A percentile compares a stretch with the other conserved stretches of the same genome.
phyloP scores from a whole-genome alignment of 1,140 invertebrate genomes.

The Eurosta solidaginis region DNA sequence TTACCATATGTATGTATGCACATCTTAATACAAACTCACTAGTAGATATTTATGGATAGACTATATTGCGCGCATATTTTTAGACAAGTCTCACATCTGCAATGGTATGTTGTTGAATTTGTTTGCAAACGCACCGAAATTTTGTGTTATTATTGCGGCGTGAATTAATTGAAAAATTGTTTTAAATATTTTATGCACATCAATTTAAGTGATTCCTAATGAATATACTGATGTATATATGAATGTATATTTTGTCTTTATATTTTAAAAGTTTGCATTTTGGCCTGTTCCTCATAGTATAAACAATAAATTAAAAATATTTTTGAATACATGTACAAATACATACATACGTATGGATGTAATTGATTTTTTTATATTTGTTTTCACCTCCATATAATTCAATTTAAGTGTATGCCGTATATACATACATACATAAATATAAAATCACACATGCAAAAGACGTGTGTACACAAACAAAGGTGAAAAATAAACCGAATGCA shows the following conservation, averaged over 20 bases:
- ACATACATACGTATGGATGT: not conserved
- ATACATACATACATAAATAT: not conserved
- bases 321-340: not conserved
- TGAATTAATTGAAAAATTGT: too few relatives aligned
- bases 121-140: not conserved
- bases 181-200: not conserved
- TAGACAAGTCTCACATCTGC: not conserved
- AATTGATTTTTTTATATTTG: not conserved
- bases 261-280: too few relatives aligned
- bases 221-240: too few relatives aligned
- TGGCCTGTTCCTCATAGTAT: not conserved
- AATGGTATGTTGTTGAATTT: not conserved
- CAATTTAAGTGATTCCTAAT: not conserved
- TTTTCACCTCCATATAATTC: not conserved
- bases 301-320: not conserved
- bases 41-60: conserved; percentile 1
- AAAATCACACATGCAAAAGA: not conserved
- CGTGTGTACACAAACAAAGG: not conserved
- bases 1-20: too few relatives aligned
- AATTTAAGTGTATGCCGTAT: not conserved
- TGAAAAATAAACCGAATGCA: not conserved
- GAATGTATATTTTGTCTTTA: not conserved
- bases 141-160: too few relatives aligned
- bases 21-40: too few relatives aligned
- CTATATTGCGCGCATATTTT: not conserved